phyloP scores from a whole-genome alignment of 2,113 vertebrate genomes.

The Geococcyx californianus region DNA sequence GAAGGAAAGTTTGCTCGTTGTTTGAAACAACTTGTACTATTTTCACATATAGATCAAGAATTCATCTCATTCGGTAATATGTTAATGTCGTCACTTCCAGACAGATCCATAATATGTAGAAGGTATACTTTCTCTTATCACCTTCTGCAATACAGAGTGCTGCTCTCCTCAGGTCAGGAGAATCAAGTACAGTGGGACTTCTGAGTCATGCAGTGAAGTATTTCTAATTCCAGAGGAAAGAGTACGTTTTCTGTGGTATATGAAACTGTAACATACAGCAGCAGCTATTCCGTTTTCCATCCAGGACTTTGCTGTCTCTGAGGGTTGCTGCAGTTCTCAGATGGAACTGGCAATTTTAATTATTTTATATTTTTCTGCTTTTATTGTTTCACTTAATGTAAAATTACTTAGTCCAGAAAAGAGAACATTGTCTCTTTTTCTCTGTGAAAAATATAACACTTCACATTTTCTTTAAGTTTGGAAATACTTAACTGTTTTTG shows the following conservation, averaged over 20 bases:
- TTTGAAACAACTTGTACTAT: background rate
- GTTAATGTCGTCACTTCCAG: background rate
- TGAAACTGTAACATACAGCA: background rate
- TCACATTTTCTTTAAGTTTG: slow-evolving; percentile 13
- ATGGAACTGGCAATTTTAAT: background rate
- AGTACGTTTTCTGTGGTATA: background rate
- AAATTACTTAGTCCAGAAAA: background rate
- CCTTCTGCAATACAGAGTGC: background rate
- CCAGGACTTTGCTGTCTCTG: background rate
- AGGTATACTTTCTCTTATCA: background rate
- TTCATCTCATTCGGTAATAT: background rate
- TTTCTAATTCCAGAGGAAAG: background rate
- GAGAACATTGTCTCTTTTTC: background rate
- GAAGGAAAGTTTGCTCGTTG: background rate
- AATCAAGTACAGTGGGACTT: background rate
- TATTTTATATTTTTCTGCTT: background rate
- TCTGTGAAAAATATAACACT: background rate
- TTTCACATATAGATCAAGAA: background rate
- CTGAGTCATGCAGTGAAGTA: background rate
- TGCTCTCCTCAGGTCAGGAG: background rate
- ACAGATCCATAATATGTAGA: background rate
- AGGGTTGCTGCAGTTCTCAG: background rate
- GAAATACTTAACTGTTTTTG: slow-evolving; percentile 26
- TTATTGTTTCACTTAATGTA: background rate
- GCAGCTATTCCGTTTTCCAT: background rate